phyloP scores from a whole-genome alignment of 2,113 vertebrate genomes.

The Poeciliopsis turrubarensis region DNA sequence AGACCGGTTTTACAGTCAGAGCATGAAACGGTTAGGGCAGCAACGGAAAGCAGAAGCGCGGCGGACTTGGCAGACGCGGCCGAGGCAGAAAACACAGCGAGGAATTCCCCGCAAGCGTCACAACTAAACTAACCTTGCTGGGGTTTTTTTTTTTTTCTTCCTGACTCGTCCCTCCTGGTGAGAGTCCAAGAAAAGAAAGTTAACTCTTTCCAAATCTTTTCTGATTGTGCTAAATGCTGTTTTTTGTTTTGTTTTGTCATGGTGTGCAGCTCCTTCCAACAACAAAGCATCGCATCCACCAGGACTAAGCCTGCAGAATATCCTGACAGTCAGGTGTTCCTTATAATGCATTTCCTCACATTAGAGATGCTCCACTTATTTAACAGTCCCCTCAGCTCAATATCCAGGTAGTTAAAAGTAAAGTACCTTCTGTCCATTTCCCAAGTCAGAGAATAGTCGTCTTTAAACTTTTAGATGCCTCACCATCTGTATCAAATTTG shows the following conservation, averaged over 20 bases:
- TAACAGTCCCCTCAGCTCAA: conserved; percentile 23
- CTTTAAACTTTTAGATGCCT: conserved; percentile 40
- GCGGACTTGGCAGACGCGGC: conserved; percentile 48
- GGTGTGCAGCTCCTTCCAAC: background rate
- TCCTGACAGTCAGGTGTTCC: too few species aligned
- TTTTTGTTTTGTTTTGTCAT: background rate
- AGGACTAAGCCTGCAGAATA: background rate
- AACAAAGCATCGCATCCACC: conserved; percentile 12
- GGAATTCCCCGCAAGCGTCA: conserved; percentile 69
- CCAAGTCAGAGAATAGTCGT: conserved; percentile 25
- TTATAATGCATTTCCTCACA: conserved; percentile 24
- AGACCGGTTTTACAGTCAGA: conserved; percentile 36
- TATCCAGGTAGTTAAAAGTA: conserved; percentile 39
- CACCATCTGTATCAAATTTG: conserved; percentile 39
- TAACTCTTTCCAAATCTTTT: too few species aligned
- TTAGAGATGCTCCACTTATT: conserved; percentile 47
- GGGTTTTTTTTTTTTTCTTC: background rate
- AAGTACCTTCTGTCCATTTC: conserved; percentile 42
- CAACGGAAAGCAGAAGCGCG: conserved; percentile 35
- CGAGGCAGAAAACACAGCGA: conserved; percentile 41
- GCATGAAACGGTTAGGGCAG: conserved; percentile 18
- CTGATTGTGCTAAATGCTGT: conserved; percentile 14
- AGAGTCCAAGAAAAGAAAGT: conserved; percentile 34
- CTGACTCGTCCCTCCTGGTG: conserved; percentile 50
- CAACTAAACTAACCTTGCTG: conserved; percentile 52